Evolutionary conservation across 2,888 invertebrate genomes (phyloP).

Genomic region (Tachina fera): DNA sequence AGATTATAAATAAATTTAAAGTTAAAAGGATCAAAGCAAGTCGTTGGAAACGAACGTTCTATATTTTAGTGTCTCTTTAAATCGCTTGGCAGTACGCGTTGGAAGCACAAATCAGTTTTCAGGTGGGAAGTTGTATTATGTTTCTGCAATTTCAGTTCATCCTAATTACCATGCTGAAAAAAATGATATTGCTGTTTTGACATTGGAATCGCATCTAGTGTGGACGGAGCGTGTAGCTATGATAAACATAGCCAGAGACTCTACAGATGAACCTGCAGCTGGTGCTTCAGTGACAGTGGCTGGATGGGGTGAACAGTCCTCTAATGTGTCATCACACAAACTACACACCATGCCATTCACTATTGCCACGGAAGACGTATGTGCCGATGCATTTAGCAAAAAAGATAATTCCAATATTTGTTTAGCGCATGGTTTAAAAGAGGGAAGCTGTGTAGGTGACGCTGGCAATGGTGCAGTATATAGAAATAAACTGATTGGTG

Average conservation of each 20-base stretch:
- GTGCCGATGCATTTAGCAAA: constrained; percentile 74
- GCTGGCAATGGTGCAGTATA: constrained; percentile 77
- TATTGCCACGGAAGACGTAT: constrained; percentile 72
- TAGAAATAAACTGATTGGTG: constrained; percentile 75
- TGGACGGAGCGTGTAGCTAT: constrained; percentile 74
- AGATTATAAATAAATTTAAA: background rate
- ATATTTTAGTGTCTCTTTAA: constrained; percentile 56
- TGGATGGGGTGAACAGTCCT: constrained; percentile 80
- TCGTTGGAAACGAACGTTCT: background rate
- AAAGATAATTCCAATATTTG: constrained; percentile 72
- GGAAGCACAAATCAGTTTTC: constrained; percentile 81
- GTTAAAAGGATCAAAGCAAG: background rate
- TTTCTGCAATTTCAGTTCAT: constrained; percentile 74
- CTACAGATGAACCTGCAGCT: constrained; percentile 71
- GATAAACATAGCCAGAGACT: constrained; percentile 73
- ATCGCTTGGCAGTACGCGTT: constrained; percentile 77
- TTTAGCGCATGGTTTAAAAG: constrained; percentile 64
- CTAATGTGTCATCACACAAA: constrained; percentile 75
- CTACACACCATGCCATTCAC: constrained; percentile 73
- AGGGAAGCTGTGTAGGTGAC: constrained; percentile 76
- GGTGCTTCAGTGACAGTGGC: constrained; percentile 75
- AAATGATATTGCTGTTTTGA: constrained; percentile 80
- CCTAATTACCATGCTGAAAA: constrained; percentile 73
- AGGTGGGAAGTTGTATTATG: constrained; percentile 76
- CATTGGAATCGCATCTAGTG: constrained; percentile 72